These are phyloP conservation scores for Ctenopoma kingsleyae DNA, from an alignment of 2,797 vertebrate genomes.

Conservation along the genomic window DNA sequence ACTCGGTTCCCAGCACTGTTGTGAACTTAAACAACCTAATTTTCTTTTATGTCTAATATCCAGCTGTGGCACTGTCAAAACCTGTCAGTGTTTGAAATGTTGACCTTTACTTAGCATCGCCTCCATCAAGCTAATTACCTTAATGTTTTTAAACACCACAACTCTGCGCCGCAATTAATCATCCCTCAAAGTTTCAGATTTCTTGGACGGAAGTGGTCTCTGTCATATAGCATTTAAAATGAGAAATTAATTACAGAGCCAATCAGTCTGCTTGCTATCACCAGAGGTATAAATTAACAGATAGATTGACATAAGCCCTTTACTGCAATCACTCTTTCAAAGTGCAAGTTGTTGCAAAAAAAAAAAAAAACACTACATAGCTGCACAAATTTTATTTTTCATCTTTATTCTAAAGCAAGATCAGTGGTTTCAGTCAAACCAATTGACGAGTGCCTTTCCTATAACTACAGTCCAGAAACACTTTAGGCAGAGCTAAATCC, in stretches of 20 bases:
- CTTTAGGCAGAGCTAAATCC: conserved; percentile 49
- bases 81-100: conserved; percentile 41
- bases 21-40: conserved; percentile 11
- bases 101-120: conserved; percentile 53
- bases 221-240: conserved; percentile 45
- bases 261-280: conserved; percentile 17
- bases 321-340: conserved; percentile 13
- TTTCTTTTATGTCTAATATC: not conserved
- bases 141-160: conserved; percentile 51
- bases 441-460: conserved; percentile 63
- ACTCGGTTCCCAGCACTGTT: not conserved
- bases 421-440: conserved; percentile 70
- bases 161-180: conserved; percentile 48
- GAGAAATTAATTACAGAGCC: conserved; percentile 31
- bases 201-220: conserved; percentile 32
- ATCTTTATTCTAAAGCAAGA: conserved; percentile 45
- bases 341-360: conserved; percentile 13
- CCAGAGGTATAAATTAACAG: conserved; percentile 30
- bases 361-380: conserved; percentile 1
- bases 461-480: conserved; percentile 50
- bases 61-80: conserved; percentile 31
- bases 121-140: conserved; percentile 55
- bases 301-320: conserved; percentile 30
- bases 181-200: conserved; percentile 26
- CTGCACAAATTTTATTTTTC: conserved; percentile 59